Percentiles rank a stretch among this genome's conserved stretches.
These are phyloP conservation scores for Petromus typicus DNA, from an alignment of 2,113 vertebrate genomes.

Conservation along the genomic window DNA sequence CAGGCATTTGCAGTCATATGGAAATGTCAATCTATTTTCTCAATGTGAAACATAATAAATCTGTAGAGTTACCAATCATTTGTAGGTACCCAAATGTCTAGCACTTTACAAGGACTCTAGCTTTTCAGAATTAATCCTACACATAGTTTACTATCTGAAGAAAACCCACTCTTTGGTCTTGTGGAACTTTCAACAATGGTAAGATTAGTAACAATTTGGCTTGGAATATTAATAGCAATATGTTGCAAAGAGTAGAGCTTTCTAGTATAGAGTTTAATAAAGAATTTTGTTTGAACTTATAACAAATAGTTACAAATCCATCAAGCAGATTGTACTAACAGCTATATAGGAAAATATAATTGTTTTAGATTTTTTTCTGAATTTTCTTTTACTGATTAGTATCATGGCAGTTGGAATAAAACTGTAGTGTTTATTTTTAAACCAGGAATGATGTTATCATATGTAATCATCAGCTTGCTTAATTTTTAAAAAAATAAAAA, in stretches of 20 bases:
- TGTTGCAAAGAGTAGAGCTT: not conserved
- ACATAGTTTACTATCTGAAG: not conserved
- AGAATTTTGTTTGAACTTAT: not conserved
- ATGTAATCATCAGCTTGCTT: not conserved
- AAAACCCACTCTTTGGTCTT: not conserved
- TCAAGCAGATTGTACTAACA: not conserved
- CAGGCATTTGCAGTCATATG: not conserved
- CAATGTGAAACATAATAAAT: not conserved
- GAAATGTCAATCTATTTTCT: not conserved
- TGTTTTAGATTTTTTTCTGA: not conserved
- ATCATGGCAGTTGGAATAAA: conserved; percentile 28
- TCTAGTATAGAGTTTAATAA: not conserved
- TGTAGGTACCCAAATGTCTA: not conserved
- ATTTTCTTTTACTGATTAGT: conserved; percentile 20
- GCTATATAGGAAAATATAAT: not conserved
- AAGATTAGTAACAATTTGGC: not conserved
- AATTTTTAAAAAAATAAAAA: conserved; percentile 24
- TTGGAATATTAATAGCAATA: not conserved
- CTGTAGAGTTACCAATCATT: not conserved
- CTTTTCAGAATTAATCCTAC: not conserved
- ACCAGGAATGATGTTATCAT: not conserved
- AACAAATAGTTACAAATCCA: not conserved
- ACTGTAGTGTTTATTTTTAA: conserved; percentile 36
- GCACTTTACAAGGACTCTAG: not conserved
- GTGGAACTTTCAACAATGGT: not conserved